Evolutionary conservation across 2,797 vertebrate genomes (phyloP), one percentile per base, ranked within the genome.

Genomic region (Catostomus latipinnis): DNA sequence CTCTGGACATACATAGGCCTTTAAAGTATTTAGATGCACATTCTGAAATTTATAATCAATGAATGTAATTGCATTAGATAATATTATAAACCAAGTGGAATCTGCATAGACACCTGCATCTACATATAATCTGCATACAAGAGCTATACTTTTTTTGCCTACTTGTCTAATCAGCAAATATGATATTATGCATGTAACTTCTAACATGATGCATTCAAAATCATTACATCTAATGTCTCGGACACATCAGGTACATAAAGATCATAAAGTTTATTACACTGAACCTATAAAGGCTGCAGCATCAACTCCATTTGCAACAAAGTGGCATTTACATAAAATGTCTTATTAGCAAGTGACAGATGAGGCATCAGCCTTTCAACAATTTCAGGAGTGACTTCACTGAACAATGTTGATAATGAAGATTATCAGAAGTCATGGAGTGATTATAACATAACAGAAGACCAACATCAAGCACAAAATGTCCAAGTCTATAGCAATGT

Each of bases 401-500:
- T 5, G 12, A 4, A n/a, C 13, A 53, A n/a, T 16, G 60, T 45
- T 74, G 46, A 67, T 58, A 43, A 0, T 43, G 56, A 22, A 13
- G 45, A 60, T 70, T 61, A 34, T 34, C 34, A 34, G 34, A 34
- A 34, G 75, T 78, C 66, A 43, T 53, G 73, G 9, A 43, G 9
- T 12, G 76, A 52, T 71, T 62, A 10, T 18, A 46, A 53, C 16
- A 68, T 53, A n/a, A 34, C 22, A 60, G 18, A n/a, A 76, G 2
- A 49, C 8, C 46, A 48, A 9, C 62, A 67, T 10, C 10, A 57
- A 46, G 14, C 8, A 45, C 52, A 22, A 22, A 43, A 46, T 46
- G 45, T 52, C 65, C 53, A 68, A 52, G 75, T 61, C 18, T 48
- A 70, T 5, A 34, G 49, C 45, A 45, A 74, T 48, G 60, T 63